Base-by-base conservation (phyloP, 2,113 vertebrate genomes). In the Clarias magur region DNA sequence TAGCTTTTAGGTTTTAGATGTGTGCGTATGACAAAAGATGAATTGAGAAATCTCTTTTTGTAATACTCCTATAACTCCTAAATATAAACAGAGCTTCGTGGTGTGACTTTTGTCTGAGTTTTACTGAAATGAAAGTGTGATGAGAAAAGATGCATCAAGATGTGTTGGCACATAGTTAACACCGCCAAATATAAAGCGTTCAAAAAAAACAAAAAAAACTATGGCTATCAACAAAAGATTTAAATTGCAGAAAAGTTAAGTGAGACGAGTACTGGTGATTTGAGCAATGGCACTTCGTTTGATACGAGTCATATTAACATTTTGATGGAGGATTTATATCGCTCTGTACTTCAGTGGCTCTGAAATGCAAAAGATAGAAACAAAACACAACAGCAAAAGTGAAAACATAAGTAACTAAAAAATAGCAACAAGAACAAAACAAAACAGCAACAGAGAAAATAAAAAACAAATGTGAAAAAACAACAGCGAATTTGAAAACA, bases 1-100 rank as follows among this genome's bases (percentile, higher is more conserved):
- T 91, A 87, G 88, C 89, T 85, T 88, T 87, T 83, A 84, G 88
- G 89, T 82, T 87, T 86, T 80, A 83, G 88, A 90, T 62, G 75
- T 73, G 48, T 87, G 7, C 48, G 8, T 48, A 82, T 78, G 34
- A 76, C 12, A 54, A 59, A 70, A 59, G 68, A 67, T 56, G 56
- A 59, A 57, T 17, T 42, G 15, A 54, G 8, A 79, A 27, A n/a
- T 63, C 38, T 85, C 63, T 75, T 13, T 63, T 23, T 56, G 57
- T 42, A 38, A 48, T n/a, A 27, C 80, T 23, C 23, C 27, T 65
- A 8, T 73, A 21, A 56, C 25, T 68, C 30, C 16, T 54, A 48
- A 23, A 6, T 56, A 13, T 67, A 62, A 21, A 80, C 76, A 82
- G 53, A 81, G 57, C 78, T 85, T 78, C 65, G 12, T 59, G 48